A percentile compares a stretch with the other conserved stretches of the same genome.
phyloP scores from a whole-genome alignment of 1,140 invertebrate species.

The Leptopilina boulardi region DNA sequence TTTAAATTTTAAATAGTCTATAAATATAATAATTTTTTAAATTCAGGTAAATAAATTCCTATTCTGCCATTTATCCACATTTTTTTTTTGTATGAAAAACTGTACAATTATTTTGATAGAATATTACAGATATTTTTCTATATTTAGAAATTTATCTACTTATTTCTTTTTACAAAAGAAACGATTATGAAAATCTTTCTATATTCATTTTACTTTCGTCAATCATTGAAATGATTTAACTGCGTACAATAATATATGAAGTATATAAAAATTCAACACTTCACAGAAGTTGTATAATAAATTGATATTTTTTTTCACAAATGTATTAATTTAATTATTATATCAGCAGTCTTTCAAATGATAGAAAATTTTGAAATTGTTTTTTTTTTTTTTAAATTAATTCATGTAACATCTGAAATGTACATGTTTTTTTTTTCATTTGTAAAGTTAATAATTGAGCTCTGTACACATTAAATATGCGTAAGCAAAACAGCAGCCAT shows the following conservation, averaged over 20 bases:
- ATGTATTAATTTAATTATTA: constrained; percentile 18
- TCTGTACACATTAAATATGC: background rate
- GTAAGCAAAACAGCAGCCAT: background rate
- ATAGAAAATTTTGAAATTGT: background rate
- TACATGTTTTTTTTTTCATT: no score
- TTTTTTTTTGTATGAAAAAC: background rate
- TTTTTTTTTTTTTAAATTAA: no score
- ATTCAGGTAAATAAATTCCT: constrained; percentile 9
- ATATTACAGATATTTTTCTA: background rate
- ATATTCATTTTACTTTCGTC: background rate
- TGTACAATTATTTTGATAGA: background rate
- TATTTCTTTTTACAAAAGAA: constrained; percentile 25
- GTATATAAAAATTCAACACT: background rate
- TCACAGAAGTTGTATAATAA: constrained; percentile 35
- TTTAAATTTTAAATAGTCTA: background rate
- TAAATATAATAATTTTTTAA: constrained; percentile 3
- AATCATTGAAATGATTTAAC: background rate
- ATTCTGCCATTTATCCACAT: constrained; percentile 6
- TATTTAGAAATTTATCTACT: constrained; percentile 24
- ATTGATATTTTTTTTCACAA: background rate
- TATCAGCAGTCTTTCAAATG: background rate
- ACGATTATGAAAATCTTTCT: constrained; percentile 7
- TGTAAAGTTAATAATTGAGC: background rate
- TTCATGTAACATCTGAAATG: background rate
- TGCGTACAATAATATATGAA: background rate